Conservation (phyloP, 1,140 invertebrate species). For the Zaprionus africanus region DNA sequence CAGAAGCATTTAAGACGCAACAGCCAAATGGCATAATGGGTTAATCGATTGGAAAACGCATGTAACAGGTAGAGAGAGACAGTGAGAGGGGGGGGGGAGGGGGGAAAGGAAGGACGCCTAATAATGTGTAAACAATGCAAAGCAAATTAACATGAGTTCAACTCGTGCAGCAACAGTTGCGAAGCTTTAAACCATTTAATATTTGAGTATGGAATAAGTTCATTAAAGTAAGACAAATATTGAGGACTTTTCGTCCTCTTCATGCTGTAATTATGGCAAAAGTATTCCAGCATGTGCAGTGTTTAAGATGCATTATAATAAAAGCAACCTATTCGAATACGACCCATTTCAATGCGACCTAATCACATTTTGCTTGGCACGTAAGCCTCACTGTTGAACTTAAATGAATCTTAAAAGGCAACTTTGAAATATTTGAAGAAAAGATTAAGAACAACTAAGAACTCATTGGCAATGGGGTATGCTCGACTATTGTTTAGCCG, state of each 20-base stretch:
- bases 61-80: neutral
- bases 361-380: no score
- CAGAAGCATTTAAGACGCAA: neutral
- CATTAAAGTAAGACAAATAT: neutral
- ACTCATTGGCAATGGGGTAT: no score
- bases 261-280: no score
- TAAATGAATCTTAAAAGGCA: no score
- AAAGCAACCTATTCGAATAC: neutral
- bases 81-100: neutral
- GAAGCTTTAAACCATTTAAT: neutral
- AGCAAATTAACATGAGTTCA: neutral
- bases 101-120: neutral
- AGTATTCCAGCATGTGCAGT: no score
- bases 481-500: no score
- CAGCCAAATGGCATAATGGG: conserved; percentile 1
- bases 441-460: no score
- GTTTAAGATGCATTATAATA: no score
- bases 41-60: conserved; percentile 6
- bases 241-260: no score
- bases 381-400: no score
- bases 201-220: neutral
- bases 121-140: neutral
- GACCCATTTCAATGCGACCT: neutral
- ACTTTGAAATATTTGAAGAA: no score
- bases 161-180: neutral